phyloP scores from a whole-genome alignment of 2,888 invertebrate genomes.

The Drosophila helvetica region DNA sequence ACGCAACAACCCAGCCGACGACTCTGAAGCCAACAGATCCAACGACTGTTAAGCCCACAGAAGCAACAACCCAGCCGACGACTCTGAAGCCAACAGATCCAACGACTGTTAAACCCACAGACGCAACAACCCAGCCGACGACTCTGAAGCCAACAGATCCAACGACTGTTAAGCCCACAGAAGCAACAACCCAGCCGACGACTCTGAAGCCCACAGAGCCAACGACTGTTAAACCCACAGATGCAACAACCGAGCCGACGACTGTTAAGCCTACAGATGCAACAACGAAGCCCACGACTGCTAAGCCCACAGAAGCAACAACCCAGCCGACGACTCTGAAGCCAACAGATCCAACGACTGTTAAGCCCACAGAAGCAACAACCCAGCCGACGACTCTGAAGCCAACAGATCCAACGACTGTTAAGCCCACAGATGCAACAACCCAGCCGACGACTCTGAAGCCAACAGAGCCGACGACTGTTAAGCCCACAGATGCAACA shows the following conservation, averaged over 20 bases:
- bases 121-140: background rate
- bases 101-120: slow-evolving; percentile 11
- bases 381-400: slow-evolving; percentile 2
- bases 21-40: slow-evolving; percentile 1
- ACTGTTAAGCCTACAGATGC: background rate
- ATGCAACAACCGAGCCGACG: background rate
- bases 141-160: slow-evolving; percentile 12
- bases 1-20: background rate
- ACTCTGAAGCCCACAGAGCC: slow-evolving; percentile 7
- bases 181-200: slow-evolving; percentile 7
- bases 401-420: background rate
- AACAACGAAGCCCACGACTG: background rate
- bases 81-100: background rate
- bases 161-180: background rate
- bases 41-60: background rate
- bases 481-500: background rate
- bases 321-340: slow-evolving; percentile 5
- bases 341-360: background rate
- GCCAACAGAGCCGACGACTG: background rate
- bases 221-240: background rate
- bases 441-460: slow-evolving; percentile 10
- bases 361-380: background rate
- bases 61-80: background rate
- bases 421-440: background rate
- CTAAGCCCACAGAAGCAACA: background rate